Evolutionary conservation across 2,888 invertebrate species (phyloP).

Genomic region (Cyaniris semiargus): DNA sequence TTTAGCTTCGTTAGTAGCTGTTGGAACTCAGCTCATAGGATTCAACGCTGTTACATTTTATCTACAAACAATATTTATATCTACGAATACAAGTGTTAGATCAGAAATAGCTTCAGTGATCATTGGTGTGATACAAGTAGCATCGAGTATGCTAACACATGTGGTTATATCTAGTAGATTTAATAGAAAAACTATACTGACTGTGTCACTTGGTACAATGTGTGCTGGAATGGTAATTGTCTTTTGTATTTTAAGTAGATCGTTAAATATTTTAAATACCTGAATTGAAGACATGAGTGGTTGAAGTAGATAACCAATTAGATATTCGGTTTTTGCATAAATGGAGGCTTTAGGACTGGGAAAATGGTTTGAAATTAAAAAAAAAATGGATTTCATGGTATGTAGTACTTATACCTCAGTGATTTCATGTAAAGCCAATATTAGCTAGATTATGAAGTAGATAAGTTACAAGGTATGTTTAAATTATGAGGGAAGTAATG

Average conservation of each 20-base stretch:
- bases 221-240: slow-evolving; percentile 49
- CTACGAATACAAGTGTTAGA: slow-evolving; percentile 52
- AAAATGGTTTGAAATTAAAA: too few species aligned
- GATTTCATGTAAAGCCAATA: too few species aligned
- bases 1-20: slow-evolving; percentile 42
- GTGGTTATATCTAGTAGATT: slow-evolving; percentile 50
- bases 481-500: too few species aligned
- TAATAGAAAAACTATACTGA: slow-evolving; percentile 50
- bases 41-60: slow-evolving; percentile 56
- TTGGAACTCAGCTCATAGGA: slow-evolving; percentile 48
- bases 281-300: background rate
- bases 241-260: background rate
- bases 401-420: too few species aligned
- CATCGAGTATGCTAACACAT: slow-evolving; percentile 49
- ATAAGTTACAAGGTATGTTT: too few species aligned
- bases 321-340: too few species aligned
- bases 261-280: background rate
- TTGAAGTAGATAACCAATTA: too few species aligned
- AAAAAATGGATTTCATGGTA: too few species aligned
- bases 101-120: slow-evolving; percentile 54
- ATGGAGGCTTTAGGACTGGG: too few species aligned
- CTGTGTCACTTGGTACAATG: slow-evolving; percentile 43
- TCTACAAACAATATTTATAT: slow-evolving; percentile 55
- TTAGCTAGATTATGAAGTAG: too few species aligned
- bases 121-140: slow-evolving; percentile 54